Base-by-base conservation (phyloP, 2,888 invertebrate species). In the Rotaria sp. region DNA sequence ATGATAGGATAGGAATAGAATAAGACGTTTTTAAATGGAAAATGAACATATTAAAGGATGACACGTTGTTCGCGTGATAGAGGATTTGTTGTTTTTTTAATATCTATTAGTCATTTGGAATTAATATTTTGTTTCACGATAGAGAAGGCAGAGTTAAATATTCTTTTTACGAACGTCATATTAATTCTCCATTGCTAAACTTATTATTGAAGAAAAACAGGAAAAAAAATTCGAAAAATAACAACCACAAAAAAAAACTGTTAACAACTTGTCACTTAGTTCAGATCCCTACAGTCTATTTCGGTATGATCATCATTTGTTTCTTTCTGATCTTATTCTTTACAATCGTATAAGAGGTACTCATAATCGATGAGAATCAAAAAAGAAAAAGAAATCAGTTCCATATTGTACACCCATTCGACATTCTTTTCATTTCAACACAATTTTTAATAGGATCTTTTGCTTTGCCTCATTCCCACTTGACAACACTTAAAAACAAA, bases 401-500 rank as follows among this genome's bases (percentile, higher is more conserved):
- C 35, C 67, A 67, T 67, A 67, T 67, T 67, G 67, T 67, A 35
- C 67, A 30, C 67, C 13, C 30, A 67, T 35, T 26, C 67, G 67
- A 35, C 67, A 67, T 67, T 67, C 67, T 67, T 67, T 67, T 67
- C 35, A 67, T 67, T 67, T 67, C 2, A 21, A 67, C 67, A 30
- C 67, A 21, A 67, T 15, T 67, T 67, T 67, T 67, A 67, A 67
- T 67, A 67, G 67, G 67, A 67, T 67, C 67, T 67, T 67, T 67
- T 67, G 67, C 67, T 67, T 35, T 67, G 67, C 67, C 67, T 67
- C 67, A 67, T 67, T 67, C 21, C 67, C 67, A 67, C 67, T 67
- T 67, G 67, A 67, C 67, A 67, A 35, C 35, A 67, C 67, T 67
- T 38, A 67, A 67, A 59, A 30, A 67, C 18, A 67, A 21, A 67